A percentile compares a stretch with the other conserved stretches of the same genome.
phyloP scores from a whole-genome alignment of 2,113 vertebrate genomes.

The Peromyscus leucopus region DNA sequence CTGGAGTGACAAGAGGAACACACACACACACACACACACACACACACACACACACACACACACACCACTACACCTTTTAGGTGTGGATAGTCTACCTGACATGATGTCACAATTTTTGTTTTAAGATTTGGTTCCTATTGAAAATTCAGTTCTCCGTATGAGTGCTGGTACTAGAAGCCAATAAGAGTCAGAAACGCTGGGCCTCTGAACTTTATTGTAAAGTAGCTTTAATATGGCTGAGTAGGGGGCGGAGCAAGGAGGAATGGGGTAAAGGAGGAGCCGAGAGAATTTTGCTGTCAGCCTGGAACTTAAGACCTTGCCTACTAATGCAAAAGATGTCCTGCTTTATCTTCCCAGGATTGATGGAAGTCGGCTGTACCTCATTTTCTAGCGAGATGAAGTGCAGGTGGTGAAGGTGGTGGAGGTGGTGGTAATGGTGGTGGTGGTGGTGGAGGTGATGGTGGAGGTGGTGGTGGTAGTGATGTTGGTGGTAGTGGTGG shows the following conservation, averaged over 20 bases:
- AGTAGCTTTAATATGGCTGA: conserved; percentile 29
- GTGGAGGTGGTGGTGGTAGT: no score
- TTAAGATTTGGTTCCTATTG: conserved; percentile 18
- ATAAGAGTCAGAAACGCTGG: background rate
- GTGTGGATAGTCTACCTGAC: background rate
- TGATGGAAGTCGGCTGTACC: background rate
- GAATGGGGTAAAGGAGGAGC: background rate
- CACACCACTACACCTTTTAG: background rate
- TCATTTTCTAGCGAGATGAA: background rate
- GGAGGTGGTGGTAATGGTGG: no score
- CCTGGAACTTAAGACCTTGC: background rate
- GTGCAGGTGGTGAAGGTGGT: background rate
- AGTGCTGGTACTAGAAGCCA: conserved; percentile 21
- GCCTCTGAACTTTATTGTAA: conserved; percentile 24
- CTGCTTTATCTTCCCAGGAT: background rate
- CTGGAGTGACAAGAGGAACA: background rate
- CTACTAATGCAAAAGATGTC: background rate
- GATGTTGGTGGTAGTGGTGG: no score
- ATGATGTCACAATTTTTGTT: background rate
- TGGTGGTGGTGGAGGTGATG: background rate
- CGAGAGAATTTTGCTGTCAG: background rate
- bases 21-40: background rate
- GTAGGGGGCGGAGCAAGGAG: background rate
- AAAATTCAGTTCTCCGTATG: background rate
- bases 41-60: background rate